Conservation (phyloP, 1,140 invertebrate species). For the Phenacoccus solenopsis region DNA sequence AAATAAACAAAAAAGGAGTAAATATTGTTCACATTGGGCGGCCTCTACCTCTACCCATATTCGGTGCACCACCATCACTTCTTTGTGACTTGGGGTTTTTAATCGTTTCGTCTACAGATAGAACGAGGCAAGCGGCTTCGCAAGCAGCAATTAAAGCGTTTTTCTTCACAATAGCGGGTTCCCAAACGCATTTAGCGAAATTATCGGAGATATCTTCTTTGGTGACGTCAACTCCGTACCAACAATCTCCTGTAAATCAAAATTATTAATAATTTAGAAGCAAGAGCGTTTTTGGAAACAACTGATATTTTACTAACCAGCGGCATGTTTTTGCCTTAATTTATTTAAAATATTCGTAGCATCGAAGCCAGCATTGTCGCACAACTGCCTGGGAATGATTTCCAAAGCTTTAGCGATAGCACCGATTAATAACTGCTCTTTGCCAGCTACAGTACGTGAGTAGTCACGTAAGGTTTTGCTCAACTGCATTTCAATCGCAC, state of each 20-base stretch:
- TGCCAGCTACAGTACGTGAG: constrained; percentile 82
- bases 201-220: constrained; percentile 92
- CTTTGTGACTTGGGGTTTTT: constrained; percentile 68
- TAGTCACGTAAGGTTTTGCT: constrained; percentile 82
- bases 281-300: neutral
- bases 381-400: constrained; percentile 90
- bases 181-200: constrained; percentile 89
- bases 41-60: constrained; percentile 52
- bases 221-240: constrained; percentile 92
- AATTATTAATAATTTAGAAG: neutral
- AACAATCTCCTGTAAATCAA: constrained; percentile 47
- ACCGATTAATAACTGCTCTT: constrained; percentile 89
- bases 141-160: constrained; percentile 92
- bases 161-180: constrained; percentile 90
- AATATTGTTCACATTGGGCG: constrained; percentile 42
- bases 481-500: constrained; percentile 98
- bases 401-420: constrained; percentile 92
- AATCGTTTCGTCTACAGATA: constrained; percentile 97
- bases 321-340: constrained; percentile 87
- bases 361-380: constrained; percentile 98
- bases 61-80: constrained; percentile 32
- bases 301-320: constrained; percentile 41
- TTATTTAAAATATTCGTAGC: constrained; percentile 96
- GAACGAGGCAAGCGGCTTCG: constrained; percentile 88
- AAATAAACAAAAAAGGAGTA: neutral